Base-by-base conservation (phyloP, 2,113 vertebrate species). In the Falco punctatus region DNA sequence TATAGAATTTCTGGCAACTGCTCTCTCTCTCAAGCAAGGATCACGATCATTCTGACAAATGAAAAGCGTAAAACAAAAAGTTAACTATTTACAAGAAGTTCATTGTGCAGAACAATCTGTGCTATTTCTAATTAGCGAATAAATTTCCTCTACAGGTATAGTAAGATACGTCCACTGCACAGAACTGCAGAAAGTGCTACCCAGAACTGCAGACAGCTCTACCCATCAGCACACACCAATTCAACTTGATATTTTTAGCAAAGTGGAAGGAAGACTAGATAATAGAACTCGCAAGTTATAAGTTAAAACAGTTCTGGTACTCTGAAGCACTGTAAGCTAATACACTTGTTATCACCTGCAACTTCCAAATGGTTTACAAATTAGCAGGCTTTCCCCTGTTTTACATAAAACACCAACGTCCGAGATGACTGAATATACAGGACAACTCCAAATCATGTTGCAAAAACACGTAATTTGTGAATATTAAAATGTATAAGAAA, bases 1-100 rank as follows among this genome's bases (percentile, higher is more conserved):
- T 30, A 99, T 98, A 42, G 99, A 98, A 97, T 99, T 99, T 93
- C 99, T 99, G 52, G 97, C 98, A 96, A 98, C 98, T 38, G 98
- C 98, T 95, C 99, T 98, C 58, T 99, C 99, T 96, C 98, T 98
- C 86, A 99, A 97, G 83, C 94, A 98, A 95, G 99, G 98, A 96
- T 99, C 99, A 69, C 97, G 94, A 94, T 99, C 98, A 65, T 98
- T 98, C 99, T 99, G 94, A 69, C 71, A 46, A 75, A 96, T 15
- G 66, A 83, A 59, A 87, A 30, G 26, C 1, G 16, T 4, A 81
- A 38, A 33, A 35, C 10, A 55, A 15, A 30, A 52, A 3, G 4
- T 61, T 38, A 69, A 32, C 6, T 17, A 21, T 35, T 24, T 30
- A n/a, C 11, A 46, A 28, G 24, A 35, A 65, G 4, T 40, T 77